Evolutionary conservation across 2,797 vertebrate species (phyloP).

Genomic region (Propithecus perrieri): DNA sequence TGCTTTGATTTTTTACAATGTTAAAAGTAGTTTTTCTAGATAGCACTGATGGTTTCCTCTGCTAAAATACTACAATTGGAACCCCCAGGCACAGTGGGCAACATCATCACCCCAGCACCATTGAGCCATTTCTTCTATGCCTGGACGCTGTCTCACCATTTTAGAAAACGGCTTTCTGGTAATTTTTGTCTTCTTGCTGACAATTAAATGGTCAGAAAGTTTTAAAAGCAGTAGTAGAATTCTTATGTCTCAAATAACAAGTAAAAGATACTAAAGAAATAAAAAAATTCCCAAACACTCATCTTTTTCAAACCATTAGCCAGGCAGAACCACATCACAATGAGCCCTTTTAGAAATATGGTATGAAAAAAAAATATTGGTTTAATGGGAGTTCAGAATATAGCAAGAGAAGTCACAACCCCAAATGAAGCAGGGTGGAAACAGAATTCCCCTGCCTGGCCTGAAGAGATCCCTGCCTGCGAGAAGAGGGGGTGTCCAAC

Average conservation of each 20-base stretch:
- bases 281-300: neutral
- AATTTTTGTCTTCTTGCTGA: neutral
- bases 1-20: neutral
- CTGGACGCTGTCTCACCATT: neutral
- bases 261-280: neutral
- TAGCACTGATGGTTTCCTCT: neutral
- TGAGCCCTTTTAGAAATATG: neutral
- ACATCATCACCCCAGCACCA: neutral
- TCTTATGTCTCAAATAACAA: neutral
- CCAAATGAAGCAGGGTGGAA: neutral
- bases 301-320: neutral
- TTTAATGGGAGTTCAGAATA: constrained; percentile 40
- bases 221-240: constrained; percentile 27
- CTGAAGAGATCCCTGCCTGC: neutral
- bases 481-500: neutral
- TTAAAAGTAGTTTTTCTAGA: neutral
- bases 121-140: neutral
- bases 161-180: neutral
- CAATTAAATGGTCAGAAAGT: neutral
- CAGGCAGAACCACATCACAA: neutral
- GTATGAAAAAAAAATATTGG: neutral
- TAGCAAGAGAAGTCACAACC: neutral
- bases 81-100: neutral
- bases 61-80: neutral
- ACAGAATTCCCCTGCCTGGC: neutral